Conservation (phyloP, 2,113 vertebrate species). For the Electrona antarctica region DNA sequence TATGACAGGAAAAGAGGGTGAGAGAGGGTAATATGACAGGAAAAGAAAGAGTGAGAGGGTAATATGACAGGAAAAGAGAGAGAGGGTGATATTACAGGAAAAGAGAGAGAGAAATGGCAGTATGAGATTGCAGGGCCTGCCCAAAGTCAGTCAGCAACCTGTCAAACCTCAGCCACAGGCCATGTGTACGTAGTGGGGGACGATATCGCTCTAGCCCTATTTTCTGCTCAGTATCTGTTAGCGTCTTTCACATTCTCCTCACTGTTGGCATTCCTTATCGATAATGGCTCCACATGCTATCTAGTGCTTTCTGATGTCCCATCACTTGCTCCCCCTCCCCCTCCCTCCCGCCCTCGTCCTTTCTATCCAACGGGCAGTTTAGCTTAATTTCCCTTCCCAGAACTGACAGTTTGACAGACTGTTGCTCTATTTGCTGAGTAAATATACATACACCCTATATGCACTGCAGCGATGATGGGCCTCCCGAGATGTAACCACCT, state of each 20-base stretch:
- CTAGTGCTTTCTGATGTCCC: too few relatives aligned
- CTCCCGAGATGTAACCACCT: neutral
- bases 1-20: neutral
- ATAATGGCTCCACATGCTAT: neutral
- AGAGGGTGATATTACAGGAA: neutral
- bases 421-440: conserved; percentile 12
- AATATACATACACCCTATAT: conserved; percentile 12
- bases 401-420: neutral
- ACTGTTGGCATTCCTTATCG: neutral
- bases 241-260: neutral
- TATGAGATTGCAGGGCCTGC: conserved; percentile 24
- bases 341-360: too few relatives aligned
- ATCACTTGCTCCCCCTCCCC: too few relatives aligned
- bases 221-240: conserved; percentile 8
- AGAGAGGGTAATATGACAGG: neutral
- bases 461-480: neutral
- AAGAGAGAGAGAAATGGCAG: conserved; percentile 16
- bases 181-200: neutral
- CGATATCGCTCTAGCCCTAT: conserved; percentile 32
- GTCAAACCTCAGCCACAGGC: conserved; percentile 13
- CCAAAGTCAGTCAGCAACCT: conserved; percentile 38
- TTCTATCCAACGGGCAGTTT: neutral
- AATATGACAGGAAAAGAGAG: neutral
- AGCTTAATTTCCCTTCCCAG: neutral
- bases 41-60: neutral